Base-by-base conservation (phyloP, 2,113 vertebrate species). In the Rhea americana region DNA sequence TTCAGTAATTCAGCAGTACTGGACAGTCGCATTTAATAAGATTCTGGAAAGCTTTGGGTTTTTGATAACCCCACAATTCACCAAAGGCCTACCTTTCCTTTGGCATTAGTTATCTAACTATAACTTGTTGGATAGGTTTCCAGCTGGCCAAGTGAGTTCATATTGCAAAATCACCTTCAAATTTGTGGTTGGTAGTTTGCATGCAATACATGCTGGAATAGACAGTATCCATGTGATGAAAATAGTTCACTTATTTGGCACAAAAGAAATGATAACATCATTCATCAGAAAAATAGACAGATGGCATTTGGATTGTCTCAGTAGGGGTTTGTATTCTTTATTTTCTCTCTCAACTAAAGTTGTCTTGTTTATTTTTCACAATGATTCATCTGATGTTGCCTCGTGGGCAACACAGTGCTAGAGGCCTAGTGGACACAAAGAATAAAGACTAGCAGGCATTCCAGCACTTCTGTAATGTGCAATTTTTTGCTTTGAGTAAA, bases 241-340 rank as follows among this genome's bases (percentile, higher is more conserved):
- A 90, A 93, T 13, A 90, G 73, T 80, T 88, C 81, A 91, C 70
- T 94, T 61, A 72, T 94, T 93, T 91, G 90, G 92, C 90, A 96
- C 65, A 78, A 81, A 93, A 86, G 24, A 68, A 30, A 67, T 8
- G 85, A 85, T 95, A 94, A 93, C 83, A 86, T 73, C 51, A 79
- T 75, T 91, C 74, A 91, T 79, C 66, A 94, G 86, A 79, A 93
- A 93, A 94, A 90, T 47, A 75, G 56, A 83, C 92, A 95, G 88
- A 91, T 91, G 85, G 88, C 47, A 70, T 65, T 83, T 93, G 80
- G 79, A 90, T 78, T 86, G 73, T 47, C 43, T 78, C 72, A 59
- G 72, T 37, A 68, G 68, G 67, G 48, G 43, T 81, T 93, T 59
- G 58, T 77, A 85, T 67, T 78, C 85, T 74, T 51, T 85, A 68